Percentiles rank a stretch among this genome's conserved stretches.
These are phyloP conservation scores for Electrophaes corylata DNA, from an alignment of 2,888 invertebrate genomes.

Conservation along the genomic window DNA sequence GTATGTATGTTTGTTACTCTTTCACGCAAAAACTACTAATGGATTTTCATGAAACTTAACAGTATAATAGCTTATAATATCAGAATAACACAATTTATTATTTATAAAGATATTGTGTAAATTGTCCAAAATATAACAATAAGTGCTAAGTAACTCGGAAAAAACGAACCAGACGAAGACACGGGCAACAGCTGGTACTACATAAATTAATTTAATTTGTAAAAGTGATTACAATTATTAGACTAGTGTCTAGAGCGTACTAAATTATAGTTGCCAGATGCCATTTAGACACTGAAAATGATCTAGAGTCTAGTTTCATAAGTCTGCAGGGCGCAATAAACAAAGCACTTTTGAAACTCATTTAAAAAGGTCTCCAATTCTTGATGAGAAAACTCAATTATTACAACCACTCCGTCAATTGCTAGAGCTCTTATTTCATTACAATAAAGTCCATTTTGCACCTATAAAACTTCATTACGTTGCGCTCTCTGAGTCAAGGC, in stretches of 20 bases:
- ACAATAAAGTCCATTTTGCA: constrained; percentile 48
- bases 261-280: not conserved
- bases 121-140: no score
- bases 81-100: no score
- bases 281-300: constrained; percentile 1
- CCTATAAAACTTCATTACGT: constrained; percentile 45
- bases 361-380: constrained; percentile 36
- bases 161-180: no score
- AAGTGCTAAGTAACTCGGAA: no score
- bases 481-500: constrained; percentile 46
- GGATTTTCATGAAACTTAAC: no score
- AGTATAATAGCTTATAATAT: no score
- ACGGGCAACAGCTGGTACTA: no score
- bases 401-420: constrained; percentile 38
- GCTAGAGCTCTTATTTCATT: constrained; percentile 41
- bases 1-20: no score
- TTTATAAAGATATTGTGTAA: no score
- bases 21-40: no score
- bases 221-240: not conserved
- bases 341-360: constrained; percentile 32
- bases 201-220: no score
- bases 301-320: not conserved
- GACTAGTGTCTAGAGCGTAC: not conserved
- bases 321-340: constrained; percentile 16
- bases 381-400: constrained; percentile 48